These are phyloP conservation scores for Metopolophium dirhodum DNA, from an alignment of 1,140 invertebrate genomes.

Conservation along the genomic window DNA sequence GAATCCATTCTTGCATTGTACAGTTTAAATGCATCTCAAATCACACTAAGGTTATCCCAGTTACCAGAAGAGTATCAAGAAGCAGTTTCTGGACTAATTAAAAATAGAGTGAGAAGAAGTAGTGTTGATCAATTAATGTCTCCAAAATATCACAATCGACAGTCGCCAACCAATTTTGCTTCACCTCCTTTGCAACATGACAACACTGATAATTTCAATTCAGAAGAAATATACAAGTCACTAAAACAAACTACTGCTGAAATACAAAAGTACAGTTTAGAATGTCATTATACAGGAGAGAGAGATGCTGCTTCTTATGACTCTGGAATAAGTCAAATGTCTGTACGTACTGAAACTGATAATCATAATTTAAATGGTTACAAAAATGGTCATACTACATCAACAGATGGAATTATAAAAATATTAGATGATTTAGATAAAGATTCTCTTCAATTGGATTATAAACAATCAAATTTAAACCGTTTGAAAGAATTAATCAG, in stretches of 20 bases:
- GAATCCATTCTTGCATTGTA: conserved; percentile 84
- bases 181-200: conserved; percentile 64
- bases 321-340: conserved; percentile 87
- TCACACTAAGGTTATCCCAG: conserved; percentile 81
- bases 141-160: conserved; percentile 55
- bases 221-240: conserved; percentile 87
- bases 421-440: conserved; percentile 53
- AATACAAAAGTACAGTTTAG: conserved; percentile 86
- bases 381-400: conserved; percentile 48
- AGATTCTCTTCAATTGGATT: conserved; percentile 44
- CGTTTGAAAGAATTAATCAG: conserved; percentile 49
- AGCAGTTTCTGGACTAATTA: conserved; percentile 81
- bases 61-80: conserved; percentile 84
- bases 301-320: conserved; percentile 83
- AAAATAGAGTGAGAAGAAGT: conserved; percentile 63
- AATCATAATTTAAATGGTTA: conserved; percentile 55
- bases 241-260: conserved; percentile 90
- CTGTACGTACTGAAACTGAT: conserved; percentile 60
- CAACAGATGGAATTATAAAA: conserved; percentile 45
- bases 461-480: conserved; percentile 56
- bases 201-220: conserved; percentile 71
- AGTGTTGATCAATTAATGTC: conserved; percentile 56
- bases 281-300: conserved; percentile 63
- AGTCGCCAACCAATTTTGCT: conserved; percentile 59
- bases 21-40: conserved; percentile 86